Conservation (phyloP, 1,140 invertebrate genomes). For the Monomorium pharaonis region DNA sequence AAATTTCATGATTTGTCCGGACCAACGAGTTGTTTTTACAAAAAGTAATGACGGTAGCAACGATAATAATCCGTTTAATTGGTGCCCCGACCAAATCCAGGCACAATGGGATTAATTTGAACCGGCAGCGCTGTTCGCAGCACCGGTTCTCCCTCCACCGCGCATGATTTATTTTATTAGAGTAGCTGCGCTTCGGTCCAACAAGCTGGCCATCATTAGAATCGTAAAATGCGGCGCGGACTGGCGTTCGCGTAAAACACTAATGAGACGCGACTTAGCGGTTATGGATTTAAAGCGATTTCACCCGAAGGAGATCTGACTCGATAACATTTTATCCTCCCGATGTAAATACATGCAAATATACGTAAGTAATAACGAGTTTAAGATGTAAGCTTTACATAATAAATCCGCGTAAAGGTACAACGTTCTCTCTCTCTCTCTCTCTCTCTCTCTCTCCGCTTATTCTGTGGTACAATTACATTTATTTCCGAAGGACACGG, state of each 20-base stretch:
- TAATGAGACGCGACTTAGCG: conserved; percentile 71
- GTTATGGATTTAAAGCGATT: conserved; percentile 61
- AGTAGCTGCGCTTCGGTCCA: conserved; percentile 72
- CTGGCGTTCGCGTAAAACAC: conserved; percentile 57
- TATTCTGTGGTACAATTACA: neutral
- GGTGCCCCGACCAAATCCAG: conserved; percentile 74
- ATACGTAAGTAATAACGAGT: neutral
- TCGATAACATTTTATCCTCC: conserved; percentile 25
- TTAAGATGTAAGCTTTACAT: neutral
- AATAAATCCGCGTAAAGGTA: neutral
- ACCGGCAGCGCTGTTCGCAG: conserved; percentile 72
- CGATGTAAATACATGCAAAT: neutral
- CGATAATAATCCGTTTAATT: conserved; percentile 77
- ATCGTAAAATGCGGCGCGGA: conserved; percentile 68
- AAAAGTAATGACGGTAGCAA: conserved; percentile 75
- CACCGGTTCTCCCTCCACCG: conserved; percentile 61
- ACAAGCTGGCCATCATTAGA: conserved; percentile 75
- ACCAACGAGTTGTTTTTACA: conserved; percentile 64
- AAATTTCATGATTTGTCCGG: conserved; percentile 63
- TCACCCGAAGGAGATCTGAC: conserved; percentile 15
- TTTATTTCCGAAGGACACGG: neutral
- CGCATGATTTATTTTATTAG: conserved; percentile 77
- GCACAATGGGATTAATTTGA: conserved; percentile 77
- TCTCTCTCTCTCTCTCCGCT: neutral
- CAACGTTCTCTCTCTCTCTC: neutral